Conservation (phyloP, 2,113 vertebrate species). For the Mus spicilegus region DNA sequence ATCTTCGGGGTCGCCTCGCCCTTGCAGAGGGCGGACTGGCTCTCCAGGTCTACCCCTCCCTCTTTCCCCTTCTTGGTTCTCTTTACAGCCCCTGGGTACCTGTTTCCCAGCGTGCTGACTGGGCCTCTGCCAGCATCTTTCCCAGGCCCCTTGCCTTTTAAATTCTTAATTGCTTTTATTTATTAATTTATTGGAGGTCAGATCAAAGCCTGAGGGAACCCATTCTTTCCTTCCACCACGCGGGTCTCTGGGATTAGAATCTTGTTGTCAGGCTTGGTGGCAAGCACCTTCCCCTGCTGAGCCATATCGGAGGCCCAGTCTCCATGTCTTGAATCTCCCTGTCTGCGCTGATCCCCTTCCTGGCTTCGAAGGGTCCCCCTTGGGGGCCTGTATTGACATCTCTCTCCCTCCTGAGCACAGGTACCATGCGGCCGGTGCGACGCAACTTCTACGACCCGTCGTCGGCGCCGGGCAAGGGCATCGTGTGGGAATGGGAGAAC, state of each 20-base stretch:
- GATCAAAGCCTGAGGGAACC: not conserved
- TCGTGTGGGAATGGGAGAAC: conserved; percentile 99
- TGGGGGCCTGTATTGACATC: not conserved
- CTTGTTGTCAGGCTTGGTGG: not conserved
- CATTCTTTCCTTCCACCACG: not conserved
- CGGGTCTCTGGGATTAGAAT: not conserved
- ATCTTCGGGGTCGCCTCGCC: not conserved
- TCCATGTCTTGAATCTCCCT: not conserved
- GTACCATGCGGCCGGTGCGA: conserved; percentile 96
- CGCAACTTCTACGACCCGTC: conserved; percentile 98
- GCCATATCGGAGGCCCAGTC: not conserved
- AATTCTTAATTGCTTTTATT: not conserved
- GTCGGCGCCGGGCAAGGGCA: conserved; percentile 96
- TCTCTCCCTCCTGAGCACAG: conserved; percentile 80
- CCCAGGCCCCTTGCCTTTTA: no score
- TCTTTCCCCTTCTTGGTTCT: not conserved
- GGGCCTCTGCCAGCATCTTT: not conserved
- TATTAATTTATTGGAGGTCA: not conserved
- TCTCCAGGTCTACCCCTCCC: not conserved
- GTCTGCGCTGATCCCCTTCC: not conserved
- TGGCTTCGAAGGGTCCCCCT: not conserved
- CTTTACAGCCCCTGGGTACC: no score
- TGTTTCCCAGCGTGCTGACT: no score
- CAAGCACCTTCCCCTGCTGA: not conserved
- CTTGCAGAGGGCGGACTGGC: not conserved